phyloP scores from a whole-genome alignment of 92 coral and sea anemone genomes.

The Porites divaricata region DNA sequence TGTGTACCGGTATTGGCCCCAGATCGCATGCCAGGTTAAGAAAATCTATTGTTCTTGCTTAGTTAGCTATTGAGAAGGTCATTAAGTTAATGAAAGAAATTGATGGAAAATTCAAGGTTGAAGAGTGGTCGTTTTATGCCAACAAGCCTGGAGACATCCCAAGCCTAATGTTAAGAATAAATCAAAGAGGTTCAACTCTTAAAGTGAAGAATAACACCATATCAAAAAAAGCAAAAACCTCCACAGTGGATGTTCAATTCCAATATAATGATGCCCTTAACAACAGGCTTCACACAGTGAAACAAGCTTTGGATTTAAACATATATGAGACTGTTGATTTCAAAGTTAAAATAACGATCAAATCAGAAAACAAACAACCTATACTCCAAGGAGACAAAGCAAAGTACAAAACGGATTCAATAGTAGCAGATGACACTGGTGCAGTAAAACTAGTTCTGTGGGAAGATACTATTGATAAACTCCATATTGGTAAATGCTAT shows the following conservation, averaged over 20 bases:
- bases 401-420: slow-evolving; percentile 47
- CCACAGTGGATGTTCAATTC: slow-evolving; percentile 40
- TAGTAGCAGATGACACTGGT: slow-evolving; percentile 52
- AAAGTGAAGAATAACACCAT: slow-evolving; percentile 54
- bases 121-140: no score
- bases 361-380: slow-evolving; percentile 50
- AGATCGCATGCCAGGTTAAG: no score
- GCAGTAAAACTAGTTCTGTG: slow-evolving; percentile 49
- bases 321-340: slow-evolving; percentile 41
- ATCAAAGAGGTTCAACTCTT: slow-evolving; percentile 53
- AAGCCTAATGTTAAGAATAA: no score
- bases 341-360: slow-evolving; percentile 57
- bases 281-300: slow-evolving; percentile 55
- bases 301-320: slow-evolving; percentile 55
- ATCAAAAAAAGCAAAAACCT: slow-evolving; percentile 51
- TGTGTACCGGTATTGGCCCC: no score
- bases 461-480: slow-evolving; percentile 55
- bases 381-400: slow-evolving; percentile 40
- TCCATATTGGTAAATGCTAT: slow-evolving; percentile 36
- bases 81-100: no score
- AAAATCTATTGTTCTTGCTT: no score
- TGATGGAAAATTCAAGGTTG: no score
- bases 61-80: no score
- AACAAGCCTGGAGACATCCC: no score
- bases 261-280: slow-evolving; percentile 45